Evolutionary conservation across 2,113 vertebrate species (phyloP), one percentile per base, ranked within the genome.

Genomic region (Smithornis capensis): DNA sequence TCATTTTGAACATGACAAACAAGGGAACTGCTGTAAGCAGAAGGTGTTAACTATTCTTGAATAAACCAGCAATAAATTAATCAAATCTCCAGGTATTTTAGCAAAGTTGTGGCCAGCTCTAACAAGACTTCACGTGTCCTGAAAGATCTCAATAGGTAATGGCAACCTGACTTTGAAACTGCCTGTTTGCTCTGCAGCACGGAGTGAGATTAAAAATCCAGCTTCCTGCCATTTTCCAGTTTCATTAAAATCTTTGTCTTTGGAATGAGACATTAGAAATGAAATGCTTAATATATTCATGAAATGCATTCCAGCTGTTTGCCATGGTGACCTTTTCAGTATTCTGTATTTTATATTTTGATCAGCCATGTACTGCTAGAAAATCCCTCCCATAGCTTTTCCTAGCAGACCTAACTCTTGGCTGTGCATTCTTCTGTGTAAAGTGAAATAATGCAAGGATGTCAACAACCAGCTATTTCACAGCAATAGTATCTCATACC

Each of bases 301-400:
- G 67, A 93, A 92, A 93, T 88, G 60, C 33, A 94, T 45, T 60
- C 56, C 71, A 94, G 88, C 75, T 96, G 70, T 78, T 94, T 95
- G 73, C 90, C 76, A 75, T 1, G n/a, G 85, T 96, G 96, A 97
- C 97, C 95, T 97, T 97, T 97, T 93, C 94, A 93, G 78, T 56
- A 93, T 94, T 89, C 92, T 76, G 60, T 57, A 87, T 91, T 85
- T 93, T 87, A 35, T 78, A 64, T 85, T 96, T 93, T 96, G 91
- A 95, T 97, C 90, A 94, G 83, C 71, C 70, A 21, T 18, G 38
- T 37, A 37, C 57, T 21, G 49, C 74, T 87, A 70, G 83, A 77
- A 87, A 95, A 95, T 73, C 59, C 70, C 57, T 88, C 83, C 75
- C 59, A 14, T 31, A 69, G 89, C 77, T 90, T 56, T 73, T 69